phyloP scores from a whole-genome alignment of 2,113 vertebrate species.

The Gila orcuttii region DNA sequence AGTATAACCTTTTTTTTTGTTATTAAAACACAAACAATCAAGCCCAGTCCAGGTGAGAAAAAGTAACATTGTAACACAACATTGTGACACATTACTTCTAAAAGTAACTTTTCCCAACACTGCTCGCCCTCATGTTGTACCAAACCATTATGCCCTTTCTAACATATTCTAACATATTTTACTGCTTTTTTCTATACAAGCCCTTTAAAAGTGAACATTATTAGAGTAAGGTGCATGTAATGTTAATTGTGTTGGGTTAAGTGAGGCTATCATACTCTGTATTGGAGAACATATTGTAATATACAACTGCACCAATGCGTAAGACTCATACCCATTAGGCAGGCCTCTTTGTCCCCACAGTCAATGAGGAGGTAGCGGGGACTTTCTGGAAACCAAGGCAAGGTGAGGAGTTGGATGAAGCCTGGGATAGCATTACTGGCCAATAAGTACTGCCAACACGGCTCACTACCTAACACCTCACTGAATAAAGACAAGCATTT shows the following conservation, averaged over 20 bases:
- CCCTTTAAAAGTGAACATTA: too few relatives aligned
- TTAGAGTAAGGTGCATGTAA: too few relatives aligned
- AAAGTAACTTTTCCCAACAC: too few relatives aligned
- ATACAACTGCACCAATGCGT: constrained; percentile 47
- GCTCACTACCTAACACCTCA: constrained; percentile 84
- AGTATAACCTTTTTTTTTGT: too few relatives aligned
- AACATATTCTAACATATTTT: too few relatives aligned
- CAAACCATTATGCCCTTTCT: too few relatives aligned
- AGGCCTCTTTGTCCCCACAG: constrained; percentile 81
- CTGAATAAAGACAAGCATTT: constrained; percentile 64
- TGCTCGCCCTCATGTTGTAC: too few relatives aligned
- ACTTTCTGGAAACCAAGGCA: constrained; percentile 91
- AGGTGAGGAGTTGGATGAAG: constrained; percentile 82
- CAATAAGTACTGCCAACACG: constrained; percentile 85
- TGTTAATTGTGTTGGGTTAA: background rate
- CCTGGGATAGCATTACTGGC: constrained; percentile 85
- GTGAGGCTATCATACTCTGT: background rate
- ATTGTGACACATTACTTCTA: too few relatives aligned
- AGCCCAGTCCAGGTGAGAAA: too few relatives aligned
- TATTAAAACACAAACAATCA: too few relatives aligned
- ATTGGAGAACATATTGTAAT: background rate
- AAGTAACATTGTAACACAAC: too few relatives aligned
- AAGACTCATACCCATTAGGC: constrained; percentile 77
- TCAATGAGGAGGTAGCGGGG: constrained; percentile 91
- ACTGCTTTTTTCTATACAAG: too few relatives aligned